Evolutionary conservation across 2,113 vertebrate genomes (phyloP).

Genomic region (Semicossyphus pulcher): DNA sequence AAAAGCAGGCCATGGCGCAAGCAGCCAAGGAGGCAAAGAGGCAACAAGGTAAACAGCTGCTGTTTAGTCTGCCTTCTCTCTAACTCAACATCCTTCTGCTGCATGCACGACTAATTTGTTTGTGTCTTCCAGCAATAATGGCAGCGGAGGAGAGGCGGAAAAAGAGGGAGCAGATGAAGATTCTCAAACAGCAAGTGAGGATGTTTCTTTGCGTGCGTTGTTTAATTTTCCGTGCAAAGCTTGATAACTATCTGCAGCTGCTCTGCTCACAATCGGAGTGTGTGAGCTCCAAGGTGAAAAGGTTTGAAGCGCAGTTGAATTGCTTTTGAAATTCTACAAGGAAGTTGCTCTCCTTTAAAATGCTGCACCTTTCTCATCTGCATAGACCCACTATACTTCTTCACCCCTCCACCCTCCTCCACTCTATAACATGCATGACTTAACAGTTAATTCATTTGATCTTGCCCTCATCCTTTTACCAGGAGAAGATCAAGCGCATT

Average conservation of each 20-base stretch:
- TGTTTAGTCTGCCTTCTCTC: conserved; percentile 2
- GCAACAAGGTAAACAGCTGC: conserved; percentile 87
- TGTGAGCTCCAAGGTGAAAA: conserved; percentile 36
- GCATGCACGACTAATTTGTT: conserved; percentile 10
- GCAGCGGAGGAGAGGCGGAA: conserved; percentile 94
- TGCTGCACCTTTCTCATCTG: conserved; percentile 55
- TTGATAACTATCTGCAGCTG: conserved; percentile 19
- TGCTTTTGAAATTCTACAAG: conserved; percentile 44
- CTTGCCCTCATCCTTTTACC: conserved; percentile 63
- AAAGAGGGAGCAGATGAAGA: conserved; percentile 96
- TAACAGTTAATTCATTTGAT: conserved; percentile 74
- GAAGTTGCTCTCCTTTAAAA: conserved; percentile 50
- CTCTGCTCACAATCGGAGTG: conserved; percentile 16
- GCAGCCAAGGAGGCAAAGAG: conserved; percentile 95
- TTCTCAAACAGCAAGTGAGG: conserved; percentile 96
- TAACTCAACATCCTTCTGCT: not conserved
- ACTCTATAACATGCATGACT: conserved; percentile 72
- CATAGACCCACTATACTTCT: conserved; percentile 45
- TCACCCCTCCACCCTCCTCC: conserved; percentile 17
- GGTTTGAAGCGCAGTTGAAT: conserved; percentile 29
- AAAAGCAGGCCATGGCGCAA: conserved; percentile 93
- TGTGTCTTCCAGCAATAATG: conserved; percentile 88
- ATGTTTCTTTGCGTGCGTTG: conserved; percentile 11
- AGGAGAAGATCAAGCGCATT: conserved; percentile 98
- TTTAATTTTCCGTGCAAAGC: conserved; percentile 24